Conservation (phyloP, 2,888 invertebrate genomes). For the Nysson spinosus region DNA sequence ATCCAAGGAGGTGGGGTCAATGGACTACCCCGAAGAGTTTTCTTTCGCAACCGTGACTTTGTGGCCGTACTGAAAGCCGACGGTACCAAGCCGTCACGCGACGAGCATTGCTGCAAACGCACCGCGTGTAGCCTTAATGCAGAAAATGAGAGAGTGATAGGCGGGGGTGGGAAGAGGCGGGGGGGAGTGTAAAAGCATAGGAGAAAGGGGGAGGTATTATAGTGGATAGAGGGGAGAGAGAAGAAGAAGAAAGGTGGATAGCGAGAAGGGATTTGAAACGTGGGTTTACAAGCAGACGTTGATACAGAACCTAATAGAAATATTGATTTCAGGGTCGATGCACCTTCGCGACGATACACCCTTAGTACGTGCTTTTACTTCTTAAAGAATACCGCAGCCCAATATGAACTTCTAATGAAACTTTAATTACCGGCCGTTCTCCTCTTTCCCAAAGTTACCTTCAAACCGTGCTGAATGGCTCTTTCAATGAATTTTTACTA, state of each 20-base stretch:
- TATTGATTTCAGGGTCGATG: slow-evolving; percentile 67
- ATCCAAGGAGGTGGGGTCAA: slow-evolving; percentile 25
- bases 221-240: slow-evolving; percentile 3
- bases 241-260: not conserved
- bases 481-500: too few relatives aligned
- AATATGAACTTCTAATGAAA: not conserved
- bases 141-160: slow-evolving; percentile 20
- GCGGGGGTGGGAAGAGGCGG: slow-evolving; percentile 1
- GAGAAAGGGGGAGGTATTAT: slow-evolving; percentile 13
- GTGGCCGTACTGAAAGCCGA: slow-evolving; percentile 39
- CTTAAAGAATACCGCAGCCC: slow-evolving; percentile 31
- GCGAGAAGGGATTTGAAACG: slow-evolving; percentile 40
- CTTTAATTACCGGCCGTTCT: not conserved
- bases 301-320: slow-evolving; percentile 63
- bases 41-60: slow-evolving; percentile 51
- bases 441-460: not conserved
- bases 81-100: slow-evolving; percentile 52
- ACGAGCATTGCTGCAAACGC: slow-evolving; percentile 51
- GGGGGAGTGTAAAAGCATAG: slow-evolving; percentile 1
- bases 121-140: slow-evolving; percentile 23
- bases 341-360: slow-evolving; percentile 47
- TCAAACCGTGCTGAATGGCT: not conserved
- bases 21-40: slow-evolving; percentile 46
- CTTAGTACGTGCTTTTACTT: slow-evolving; percentile 31
- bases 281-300: slow-evolving; percentile 46